Base-by-base conservation (phyloP, 2,888 invertebrate genomes). In the Polyommatus icarus region DNA sequence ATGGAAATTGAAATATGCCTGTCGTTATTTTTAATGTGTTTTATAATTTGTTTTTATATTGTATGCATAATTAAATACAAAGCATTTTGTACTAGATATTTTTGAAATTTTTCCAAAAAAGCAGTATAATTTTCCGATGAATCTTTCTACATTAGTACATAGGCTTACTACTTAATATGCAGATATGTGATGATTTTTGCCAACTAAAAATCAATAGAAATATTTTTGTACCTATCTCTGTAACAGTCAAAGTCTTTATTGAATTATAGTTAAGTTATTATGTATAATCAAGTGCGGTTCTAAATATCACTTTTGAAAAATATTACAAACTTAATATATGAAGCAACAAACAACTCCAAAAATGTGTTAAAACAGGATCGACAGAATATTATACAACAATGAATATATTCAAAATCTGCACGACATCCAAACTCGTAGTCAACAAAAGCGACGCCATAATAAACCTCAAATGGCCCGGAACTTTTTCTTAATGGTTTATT, bases 401-500 rank as follows among this genome's bases (percentile, higher is more conserved):
- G 54, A 32, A 71, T 36, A 72, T 72, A 54, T 71, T 77, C 77
- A 24, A 36, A 29, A 24, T 72, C 77, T 32, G 32, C 78, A 80
- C 77, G 83, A 83, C 78, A 85, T 84, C 85, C 88, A 81, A 85
- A 84, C 88, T 84, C 87, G 86, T 87, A 91, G 87, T 87, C 89
- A 90, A 91, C 91, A 92, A 91, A 87, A 87, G 90, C 88, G 83
- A 87, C 89, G 89, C 85, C 87, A 91, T 91, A 90, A 91, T 93
- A 91, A 90, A 91, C 91, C 89, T 91, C 88, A 91, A 93, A 93
- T 92, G 91, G 91, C 84, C 88, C 91, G 92, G 91, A 92, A 93
- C 92, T 93, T 93, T 92, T 92, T 91, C 91, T 91, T 91, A 91
- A 92, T 92, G 92, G 90, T 93, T 93, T 92, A 91, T 93, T 93